Conservation (phyloP, 2,888 invertebrate species). For the Miltochrista miniata region DNA sequence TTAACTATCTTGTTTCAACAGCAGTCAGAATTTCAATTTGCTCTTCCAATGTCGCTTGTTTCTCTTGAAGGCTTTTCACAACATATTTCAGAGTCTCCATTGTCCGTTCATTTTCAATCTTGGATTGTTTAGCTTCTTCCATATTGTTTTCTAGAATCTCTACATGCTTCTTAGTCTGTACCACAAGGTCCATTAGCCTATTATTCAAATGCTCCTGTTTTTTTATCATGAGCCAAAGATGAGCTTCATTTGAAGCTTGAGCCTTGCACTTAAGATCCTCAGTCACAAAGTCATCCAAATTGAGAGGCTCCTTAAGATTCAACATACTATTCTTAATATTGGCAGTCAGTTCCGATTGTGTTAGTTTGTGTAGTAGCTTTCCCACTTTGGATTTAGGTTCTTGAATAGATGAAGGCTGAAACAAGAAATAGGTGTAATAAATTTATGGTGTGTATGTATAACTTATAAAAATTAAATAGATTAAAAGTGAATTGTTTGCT, state of each 20-base stretch:
- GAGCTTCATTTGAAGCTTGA: conserved; percentile 60
- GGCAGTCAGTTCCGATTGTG: conserved; percentile 59
- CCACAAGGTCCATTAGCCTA: conserved; percentile 57
- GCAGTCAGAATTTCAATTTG: conserved; percentile 75
- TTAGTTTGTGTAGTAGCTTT: conserved; percentile 52
- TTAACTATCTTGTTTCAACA: conserved; percentile 61
- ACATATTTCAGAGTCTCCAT: conserved; percentile 69
- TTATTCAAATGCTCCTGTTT: conserved; percentile 69
- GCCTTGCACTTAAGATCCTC: conserved; percentile 59
- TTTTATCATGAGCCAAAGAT: conserved; percentile 69
- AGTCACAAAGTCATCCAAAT: conserved; percentile 56
- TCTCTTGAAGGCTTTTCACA: conserved; percentile 73
- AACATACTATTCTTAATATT: conserved; percentile 57
- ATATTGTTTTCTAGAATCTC: conserved; percentile 60
- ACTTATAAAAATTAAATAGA: too few species aligned
- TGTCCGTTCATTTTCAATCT: conserved; percentile 59
- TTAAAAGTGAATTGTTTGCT: too few species aligned
- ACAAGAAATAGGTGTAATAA: background rate
- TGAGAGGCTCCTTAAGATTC: conserved; percentile 57
- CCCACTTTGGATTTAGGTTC: conserved; percentile 49
- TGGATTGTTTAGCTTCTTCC: conserved; percentile 50
- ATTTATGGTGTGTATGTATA: too few species aligned
- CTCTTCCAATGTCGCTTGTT: conserved; percentile 73
- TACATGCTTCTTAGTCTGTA: conserved; percentile 63
- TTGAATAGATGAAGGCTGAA: conserved; percentile 6